These are phyloP conservation scores for Ips typographus DNA, from an alignment of 1,140 invertebrate genomes.

Conservation along the genomic window DNA sequence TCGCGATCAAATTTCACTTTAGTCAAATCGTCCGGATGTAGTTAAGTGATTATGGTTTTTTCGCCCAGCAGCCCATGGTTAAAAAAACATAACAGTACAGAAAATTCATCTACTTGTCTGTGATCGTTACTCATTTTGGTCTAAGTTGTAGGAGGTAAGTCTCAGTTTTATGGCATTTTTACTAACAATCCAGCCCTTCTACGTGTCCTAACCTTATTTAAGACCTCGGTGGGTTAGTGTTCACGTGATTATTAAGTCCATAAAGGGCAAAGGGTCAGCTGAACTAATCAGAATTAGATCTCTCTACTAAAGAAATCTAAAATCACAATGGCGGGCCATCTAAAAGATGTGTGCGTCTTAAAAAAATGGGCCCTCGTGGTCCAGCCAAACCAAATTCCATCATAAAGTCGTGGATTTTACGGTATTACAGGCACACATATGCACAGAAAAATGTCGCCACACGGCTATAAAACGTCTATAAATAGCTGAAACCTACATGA, in stretches of 20 bases:
- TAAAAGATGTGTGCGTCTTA: slow-evolving; percentile 42
- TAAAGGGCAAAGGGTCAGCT: slow-evolving; percentile 32
- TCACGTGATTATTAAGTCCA: not conserved
- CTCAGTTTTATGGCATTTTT: slow-evolving; percentile 22
- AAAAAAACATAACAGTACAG: slow-evolving; percentile 37
- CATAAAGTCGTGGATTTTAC: slow-evolving; percentile 10
- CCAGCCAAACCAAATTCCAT: not conserved
- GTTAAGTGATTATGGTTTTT: slow-evolving; percentile 35
- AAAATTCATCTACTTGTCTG: slow-evolving; percentile 36
- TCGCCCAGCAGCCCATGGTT: slow-evolving; percentile 23
- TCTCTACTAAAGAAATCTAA: slow-evolving; percentile 38
- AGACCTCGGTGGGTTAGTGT: not conserved
- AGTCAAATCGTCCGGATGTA: slow-evolving; percentile 33
- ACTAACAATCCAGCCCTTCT: too few relatives aligned
- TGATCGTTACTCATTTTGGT: slow-evolving; percentile 36
- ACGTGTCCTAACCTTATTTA: too few relatives aligned
- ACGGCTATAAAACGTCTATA: slow-evolving; percentile 28
- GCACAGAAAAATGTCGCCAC: slow-evolving; percentile 23
- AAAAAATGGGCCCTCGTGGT: slow-evolving; percentile 33
- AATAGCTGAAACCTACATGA: slow-evolving; percentile 34
- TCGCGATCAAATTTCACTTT: slow-evolving; percentile 32
- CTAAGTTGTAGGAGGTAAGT: slow-evolving; percentile 38
- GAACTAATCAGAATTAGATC: slow-evolving; percentile 38
- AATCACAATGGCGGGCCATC: slow-evolving; percentile 49
- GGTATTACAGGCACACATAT: slow-evolving; percentile 16